Percentiles rank a stretch among this genome's conserved stretches.
Evolutionary conservation across 64 coral and sea anemone genomes (phyloP).

Genomic region (Porites lutea): DNA sequence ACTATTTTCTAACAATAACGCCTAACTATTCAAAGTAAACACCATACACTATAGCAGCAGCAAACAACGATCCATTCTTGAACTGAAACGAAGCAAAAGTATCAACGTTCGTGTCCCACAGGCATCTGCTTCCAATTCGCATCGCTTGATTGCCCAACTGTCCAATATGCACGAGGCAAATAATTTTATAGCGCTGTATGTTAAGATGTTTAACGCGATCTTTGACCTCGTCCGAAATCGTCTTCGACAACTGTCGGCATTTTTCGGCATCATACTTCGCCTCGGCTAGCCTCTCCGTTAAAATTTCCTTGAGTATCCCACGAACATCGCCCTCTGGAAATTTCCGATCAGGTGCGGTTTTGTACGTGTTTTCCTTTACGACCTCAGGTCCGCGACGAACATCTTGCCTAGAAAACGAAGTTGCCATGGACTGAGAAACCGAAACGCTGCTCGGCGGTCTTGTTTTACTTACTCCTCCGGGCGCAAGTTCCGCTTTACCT

Average conservation of each 20-base stretch:
- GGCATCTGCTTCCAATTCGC: conserved; percentile 91
- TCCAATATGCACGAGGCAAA: conserved; percentile 91
- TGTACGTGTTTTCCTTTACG: conserved; percentile 78
- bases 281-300: conserved; percentile 78
- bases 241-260: conserved; percentile 88
- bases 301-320: conserved; percentile 76
- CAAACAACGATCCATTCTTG: conserved; percentile 89
- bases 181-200: conserved; percentile 90
- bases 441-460: conserved; percentile 49
- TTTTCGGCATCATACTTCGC: conserved; percentile 73
- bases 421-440: conserved; percentile 18
- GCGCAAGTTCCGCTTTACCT: conserved; percentile 7
- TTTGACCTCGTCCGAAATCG: conserved; percentile 86
- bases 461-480: not conserved
- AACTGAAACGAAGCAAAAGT: conserved; percentile 84
- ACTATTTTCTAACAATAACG: not conserved
- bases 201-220: conserved; percentile 80
- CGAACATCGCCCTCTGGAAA: conserved; percentile 79
- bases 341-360: conserved; percentile 73
- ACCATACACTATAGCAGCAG: conserved; percentile 86
- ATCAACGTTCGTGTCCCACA: conserved; percentile 87
- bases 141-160: conserved; percentile 77
- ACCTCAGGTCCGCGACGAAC: conserved; percentile 32
- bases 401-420: conserved; percentile 50
- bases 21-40: conserved; percentile 87